Evolutionary conservation across 2,113 vertebrate species (phyloP).

Genomic region (Cyphomyrus discorhynchus): DNA sequence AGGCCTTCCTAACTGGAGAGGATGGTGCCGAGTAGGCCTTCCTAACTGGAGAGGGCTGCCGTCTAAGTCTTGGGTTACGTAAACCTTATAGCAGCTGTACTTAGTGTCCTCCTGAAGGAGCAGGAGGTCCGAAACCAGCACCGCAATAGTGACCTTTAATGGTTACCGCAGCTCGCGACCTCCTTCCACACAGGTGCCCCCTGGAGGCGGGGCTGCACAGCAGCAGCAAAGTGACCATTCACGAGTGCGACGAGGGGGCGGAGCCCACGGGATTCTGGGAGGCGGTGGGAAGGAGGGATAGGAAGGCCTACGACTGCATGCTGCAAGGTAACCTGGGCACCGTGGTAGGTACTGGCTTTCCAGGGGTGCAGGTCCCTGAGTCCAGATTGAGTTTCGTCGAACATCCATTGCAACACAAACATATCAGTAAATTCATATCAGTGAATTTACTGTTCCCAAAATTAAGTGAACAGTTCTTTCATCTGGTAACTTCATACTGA

Average conservation of each 20-base stretch:
- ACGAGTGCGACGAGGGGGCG: constrained; percentile 85
- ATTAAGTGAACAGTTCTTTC: neutral
- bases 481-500: neutral
- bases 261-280: constrained; percentile 90
- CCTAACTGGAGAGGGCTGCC: neutral
- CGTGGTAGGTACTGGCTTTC: neutral
- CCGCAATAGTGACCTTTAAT: neutral
- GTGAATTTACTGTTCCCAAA: neutral
- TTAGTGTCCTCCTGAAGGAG: neutral
- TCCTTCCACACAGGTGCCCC: constrained; percentile 64
- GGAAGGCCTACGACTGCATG: constrained; percentile 95
- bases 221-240: constrained; percentile 87
- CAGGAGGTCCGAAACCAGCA: neutral
- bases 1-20: too few species aligned
- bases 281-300: constrained; percentile 77
- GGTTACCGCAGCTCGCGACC: neutral
- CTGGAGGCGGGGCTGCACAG: constrained; percentile 89
- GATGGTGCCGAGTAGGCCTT: neutral
- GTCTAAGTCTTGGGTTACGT: neutral
- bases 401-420: neutral
- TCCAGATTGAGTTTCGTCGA: neutral
- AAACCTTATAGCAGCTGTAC: neutral
- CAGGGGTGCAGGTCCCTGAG: neutral
- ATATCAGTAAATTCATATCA: neutral
- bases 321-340: constrained; percentile 74